Conservation (phyloP, 2,888 invertebrate species). For the Cactoblastis cactorum region DNA sequence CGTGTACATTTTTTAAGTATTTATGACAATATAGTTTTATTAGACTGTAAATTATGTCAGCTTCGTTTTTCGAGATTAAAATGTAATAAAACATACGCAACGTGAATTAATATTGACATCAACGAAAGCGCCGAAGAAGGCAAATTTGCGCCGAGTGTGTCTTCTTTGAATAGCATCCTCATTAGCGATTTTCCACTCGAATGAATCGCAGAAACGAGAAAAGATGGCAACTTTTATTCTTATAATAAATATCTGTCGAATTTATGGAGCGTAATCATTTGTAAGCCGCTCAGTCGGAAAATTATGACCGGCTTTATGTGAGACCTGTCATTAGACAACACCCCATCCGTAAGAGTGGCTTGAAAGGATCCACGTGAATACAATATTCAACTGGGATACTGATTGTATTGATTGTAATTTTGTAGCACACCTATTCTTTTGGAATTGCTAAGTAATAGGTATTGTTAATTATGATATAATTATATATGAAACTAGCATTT, state of each 20-base stretch:
- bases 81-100: neutral
- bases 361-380: neutral
- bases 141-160: constrained; percentile 44
- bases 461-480: too few relatives aligned
- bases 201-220: constrained; percentile 29
- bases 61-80: neutral
- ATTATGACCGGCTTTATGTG: constrained; percentile 43
- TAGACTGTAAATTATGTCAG: neutral
- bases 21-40: neutral
- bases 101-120: constrained; percentile 2
- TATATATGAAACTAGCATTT: too few relatives aligned
- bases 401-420: neutral
- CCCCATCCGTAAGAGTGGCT: constrained; percentile 5
- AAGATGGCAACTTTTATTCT: constrained; percentile 37
- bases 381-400: neutral
- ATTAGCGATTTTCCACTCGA: constrained; percentile 63
- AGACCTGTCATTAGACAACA: constrained; percentile 8
- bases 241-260: constrained; percentile 39
- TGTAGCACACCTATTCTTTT: too few relatives aligned
- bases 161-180: constrained; percentile 54
- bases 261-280: constrained; percentile 42
- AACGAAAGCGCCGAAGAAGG: constrained; percentile 30
- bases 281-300: constrained; percentile 50
- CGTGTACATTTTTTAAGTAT: too few relatives aligned
- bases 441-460: too few relatives aligned